These are phyloP conservation scores for Rana temporaria DNA, from an alignment of 2,113 vertebrate species.

Conservation along the genomic window DNA sequence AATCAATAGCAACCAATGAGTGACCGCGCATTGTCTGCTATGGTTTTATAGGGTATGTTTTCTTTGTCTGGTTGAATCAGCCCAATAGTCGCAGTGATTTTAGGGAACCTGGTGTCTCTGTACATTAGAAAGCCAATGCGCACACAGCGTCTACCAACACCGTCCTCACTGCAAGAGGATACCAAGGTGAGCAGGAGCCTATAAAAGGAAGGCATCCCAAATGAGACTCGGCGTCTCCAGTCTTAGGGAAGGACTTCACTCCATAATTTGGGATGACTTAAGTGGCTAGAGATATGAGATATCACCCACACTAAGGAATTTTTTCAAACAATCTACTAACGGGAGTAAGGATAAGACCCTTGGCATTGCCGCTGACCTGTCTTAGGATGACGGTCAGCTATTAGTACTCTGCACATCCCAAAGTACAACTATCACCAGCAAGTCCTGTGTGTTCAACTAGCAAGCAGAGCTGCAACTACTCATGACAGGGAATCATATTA, in stretches of 20 bases:
- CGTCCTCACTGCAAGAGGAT: neutral
- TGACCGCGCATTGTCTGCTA: no score
- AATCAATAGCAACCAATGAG: no score
- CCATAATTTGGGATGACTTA: conserved; percentile 32
- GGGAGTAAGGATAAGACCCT: neutral
- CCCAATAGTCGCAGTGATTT: no score
- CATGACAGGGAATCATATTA: no score
- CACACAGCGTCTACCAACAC: neutral
- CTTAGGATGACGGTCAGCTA: no score
- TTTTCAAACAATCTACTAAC: neutral
- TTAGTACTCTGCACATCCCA: neutral
- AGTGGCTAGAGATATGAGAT: conserved; percentile 29
- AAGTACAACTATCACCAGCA: neutral
- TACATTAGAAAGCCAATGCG: neutral
- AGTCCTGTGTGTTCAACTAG: neutral
- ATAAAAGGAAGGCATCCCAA: conserved; percentile 47
- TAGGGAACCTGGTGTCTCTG: neutral
- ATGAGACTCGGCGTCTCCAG: conserved; percentile 34
- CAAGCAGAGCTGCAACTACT: no score
- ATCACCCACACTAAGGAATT: conserved; percentile 20
- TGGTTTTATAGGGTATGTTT: no score
- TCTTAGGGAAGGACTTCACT: conserved; percentile 32
- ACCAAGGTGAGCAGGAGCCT: conserved; percentile 29
- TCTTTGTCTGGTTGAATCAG: no score
- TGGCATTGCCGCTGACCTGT: no score